Conservation (phyloP, 2,888 invertebrate species). For the Platycheirus rosarum region DNA sequence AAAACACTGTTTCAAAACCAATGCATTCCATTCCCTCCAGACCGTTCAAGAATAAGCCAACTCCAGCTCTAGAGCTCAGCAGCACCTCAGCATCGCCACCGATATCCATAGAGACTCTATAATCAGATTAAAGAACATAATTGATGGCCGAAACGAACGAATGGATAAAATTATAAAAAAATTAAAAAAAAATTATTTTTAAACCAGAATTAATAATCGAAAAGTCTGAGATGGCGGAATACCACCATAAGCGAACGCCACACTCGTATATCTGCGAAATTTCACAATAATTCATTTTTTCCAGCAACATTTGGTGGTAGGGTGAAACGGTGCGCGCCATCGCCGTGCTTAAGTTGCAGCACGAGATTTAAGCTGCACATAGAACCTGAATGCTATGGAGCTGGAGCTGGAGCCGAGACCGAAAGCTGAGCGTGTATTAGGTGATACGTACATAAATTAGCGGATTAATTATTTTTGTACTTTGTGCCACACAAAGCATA, state of each 20-base stretch:
- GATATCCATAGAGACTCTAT: constrained; percentile 44
- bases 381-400: constrained; percentile 50
- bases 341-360: constrained; percentile 26
- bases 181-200: constrained; percentile 35
- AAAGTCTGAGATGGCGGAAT: constrained; percentile 65
- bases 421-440: constrained; percentile 63
- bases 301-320: constrained; percentile 3
- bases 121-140: constrained; percentile 73
- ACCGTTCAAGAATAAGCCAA: too few species aligned
- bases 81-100: too few species aligned
- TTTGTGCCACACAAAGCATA: constrained; percentile 44
- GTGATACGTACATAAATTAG: constrained; percentile 75
- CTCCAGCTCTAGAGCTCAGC: too few species aligned
- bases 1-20: constrained; percentile 31
- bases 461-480: constrained; percentile 75
- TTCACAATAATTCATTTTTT: constrained; percentile 69
- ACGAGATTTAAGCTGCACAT: constrained; percentile 49
- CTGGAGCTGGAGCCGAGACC: neutral
- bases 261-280: constrained; percentile 70
- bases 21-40: constrained; percentile 62
- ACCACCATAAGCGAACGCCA: constrained; percentile 45
- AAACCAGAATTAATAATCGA: constrained; percentile 73
- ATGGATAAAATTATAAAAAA: constrained; percentile 30
- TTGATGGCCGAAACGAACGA: constrained; percentile 70
- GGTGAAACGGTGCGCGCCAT: constrained; percentile 14